Evolutionary conservation across 2,113 vertebrate genomes (phyloP).

Genomic region (Perca schrenkii): DNA sequence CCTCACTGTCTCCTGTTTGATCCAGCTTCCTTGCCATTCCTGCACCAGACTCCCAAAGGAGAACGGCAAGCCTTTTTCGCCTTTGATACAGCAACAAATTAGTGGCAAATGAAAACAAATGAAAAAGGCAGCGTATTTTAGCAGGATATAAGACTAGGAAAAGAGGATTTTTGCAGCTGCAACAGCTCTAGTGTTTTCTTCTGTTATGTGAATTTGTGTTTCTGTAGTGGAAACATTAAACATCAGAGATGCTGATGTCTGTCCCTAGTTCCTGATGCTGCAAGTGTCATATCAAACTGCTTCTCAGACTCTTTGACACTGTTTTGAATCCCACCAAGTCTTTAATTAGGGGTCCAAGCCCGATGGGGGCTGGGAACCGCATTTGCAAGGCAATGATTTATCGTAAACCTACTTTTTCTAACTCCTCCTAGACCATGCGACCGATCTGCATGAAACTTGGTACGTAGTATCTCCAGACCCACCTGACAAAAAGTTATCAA

Average conservation of each 20-base stretch:
- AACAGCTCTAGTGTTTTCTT: slow-evolving; percentile 20
- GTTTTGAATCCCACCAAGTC: slow-evolving; percentile 47
- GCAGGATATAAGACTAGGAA: slow-evolving; percentile 35
- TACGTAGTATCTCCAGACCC: too few relatives aligned
- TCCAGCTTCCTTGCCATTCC: slow-evolving; percentile 63
- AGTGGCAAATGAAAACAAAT: slow-evolving; percentile 74
- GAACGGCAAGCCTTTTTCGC: slow-evolving; percentile 42
- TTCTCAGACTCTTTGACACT: slow-evolving; percentile 37
- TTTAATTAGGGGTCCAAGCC: slow-evolving; percentile 15
- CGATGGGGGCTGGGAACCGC: too few relatives aligned
- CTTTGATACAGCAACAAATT: slow-evolving; percentile 77
- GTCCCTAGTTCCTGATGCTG: slow-evolving; percentile 47
- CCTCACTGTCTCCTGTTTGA: slow-evolving; percentile 67
- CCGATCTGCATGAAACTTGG: too few relatives aligned
- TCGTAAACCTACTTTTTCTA: too few relatives aligned
- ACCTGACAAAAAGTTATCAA: too few relatives aligned
- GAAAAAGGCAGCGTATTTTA: slow-evolving; percentile 53
- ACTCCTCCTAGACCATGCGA: too few relatives aligned
- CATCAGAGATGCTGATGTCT: slow-evolving; percentile 54
- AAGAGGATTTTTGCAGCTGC: slow-evolving; percentile 15
- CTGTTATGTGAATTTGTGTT: slow-evolving; percentile 31
- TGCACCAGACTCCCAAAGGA: slow-evolving; percentile 66
- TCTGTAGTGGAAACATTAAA: slow-evolving; percentile 53
- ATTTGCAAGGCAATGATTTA: too few relatives aligned
- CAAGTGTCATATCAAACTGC: slow-evolving; percentile 45